phyloP scores from a whole-genome alignment of 2,113 vertebrate species.

The Catharus bicknelli region DNA sequence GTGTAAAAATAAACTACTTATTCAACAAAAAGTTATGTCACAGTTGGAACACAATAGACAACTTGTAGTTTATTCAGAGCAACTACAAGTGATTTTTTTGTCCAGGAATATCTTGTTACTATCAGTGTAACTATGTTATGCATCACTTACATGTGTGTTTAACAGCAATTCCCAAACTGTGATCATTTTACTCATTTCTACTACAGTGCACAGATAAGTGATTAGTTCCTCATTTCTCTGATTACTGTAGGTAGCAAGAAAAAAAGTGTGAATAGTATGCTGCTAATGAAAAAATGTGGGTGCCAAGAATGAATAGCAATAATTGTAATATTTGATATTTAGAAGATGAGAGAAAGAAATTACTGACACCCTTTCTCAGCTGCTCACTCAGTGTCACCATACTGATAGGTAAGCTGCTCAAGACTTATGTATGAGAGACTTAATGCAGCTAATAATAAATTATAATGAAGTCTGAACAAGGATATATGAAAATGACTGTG shows the following conservation, averaged over 20 bases:
- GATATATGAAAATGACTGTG: neutral
- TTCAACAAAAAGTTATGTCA: neutral
- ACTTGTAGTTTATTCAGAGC: neutral
- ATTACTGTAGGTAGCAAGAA: neutral
- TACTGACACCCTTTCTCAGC: neutral
- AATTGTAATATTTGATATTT: neutral
- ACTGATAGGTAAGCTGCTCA: neutral
- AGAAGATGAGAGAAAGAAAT: neutral
- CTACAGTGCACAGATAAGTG: neutral
- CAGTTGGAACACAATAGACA: neutral
- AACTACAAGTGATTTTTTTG: neutral
- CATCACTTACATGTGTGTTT: neutral
- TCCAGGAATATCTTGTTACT: neutral
- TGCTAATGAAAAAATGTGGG: slow-evolving; percentile 11
- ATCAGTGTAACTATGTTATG: neutral
- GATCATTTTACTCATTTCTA: neutral
- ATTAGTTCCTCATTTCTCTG: slow-evolving; percentile 13
- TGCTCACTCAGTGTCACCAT: neutral
- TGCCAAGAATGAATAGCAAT: neutral
- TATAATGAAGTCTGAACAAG: slow-evolving; percentile 1
- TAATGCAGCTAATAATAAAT: slow-evolving; percentile 17
- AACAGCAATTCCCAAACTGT: neutral
- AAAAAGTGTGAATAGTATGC: neutral
- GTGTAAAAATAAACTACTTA: neutral
- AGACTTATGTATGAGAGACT: neutral